These are phyloP conservation scores for Zonitis immaculata DNA, from an alignment of 2,888 invertebrate genomes.

Conservation along the genomic window DNA sequence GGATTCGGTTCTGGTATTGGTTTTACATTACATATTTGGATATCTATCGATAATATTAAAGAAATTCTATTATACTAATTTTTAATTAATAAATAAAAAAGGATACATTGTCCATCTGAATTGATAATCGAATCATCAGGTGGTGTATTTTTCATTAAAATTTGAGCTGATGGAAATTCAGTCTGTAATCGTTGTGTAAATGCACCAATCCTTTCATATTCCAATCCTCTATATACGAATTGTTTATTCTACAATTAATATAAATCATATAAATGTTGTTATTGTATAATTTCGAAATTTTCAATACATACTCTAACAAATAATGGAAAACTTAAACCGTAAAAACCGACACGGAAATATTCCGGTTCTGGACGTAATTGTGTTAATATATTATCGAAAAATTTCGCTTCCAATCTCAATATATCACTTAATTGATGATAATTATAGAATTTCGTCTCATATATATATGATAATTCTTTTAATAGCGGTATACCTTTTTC, in stretches of 20 bases:
- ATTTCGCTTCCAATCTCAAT: conserved; percentile 79
- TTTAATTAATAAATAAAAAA: too few species aligned
- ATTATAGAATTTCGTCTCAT: conserved; percentile 82
- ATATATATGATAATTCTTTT: conserved; percentile 81
- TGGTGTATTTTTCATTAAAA: conserved; percentile 85
- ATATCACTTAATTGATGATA: conserved; percentile 83
- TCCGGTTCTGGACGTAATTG: conserved; percentile 88
- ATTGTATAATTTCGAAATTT: conserved; percentile 6
- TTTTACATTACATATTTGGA: conserved; percentile 92
- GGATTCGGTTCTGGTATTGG: conserved; percentile 71
- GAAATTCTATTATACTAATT: too few species aligned
- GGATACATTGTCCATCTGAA: conserved; percentile 79
- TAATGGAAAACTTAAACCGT: conserved; percentile 88
- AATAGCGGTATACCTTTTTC: conserved; percentile 91
- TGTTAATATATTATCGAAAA: conserved; percentile 86
- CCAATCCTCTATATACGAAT: conserved; percentile 91
- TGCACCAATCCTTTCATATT: conserved; percentile 91
- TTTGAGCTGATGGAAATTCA: conserved; percentile 92
- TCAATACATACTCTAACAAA: conserved; percentile 76
- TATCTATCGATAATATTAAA: conserved; percentile 53
- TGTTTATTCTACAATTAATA: conserved; percentile 82
- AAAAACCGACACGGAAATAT: conserved; percentile 94
- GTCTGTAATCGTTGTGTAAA: conserved; percentile 90
- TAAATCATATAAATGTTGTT: conserved; percentile 11
- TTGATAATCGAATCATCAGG: conserved; percentile 83